A percentile compares a stretch with the other conserved stretches of the same genome.
Evolutionary conservation across 2,888 invertebrate species (phyloP).

Genomic region (Lasiommata megera): DNA sequence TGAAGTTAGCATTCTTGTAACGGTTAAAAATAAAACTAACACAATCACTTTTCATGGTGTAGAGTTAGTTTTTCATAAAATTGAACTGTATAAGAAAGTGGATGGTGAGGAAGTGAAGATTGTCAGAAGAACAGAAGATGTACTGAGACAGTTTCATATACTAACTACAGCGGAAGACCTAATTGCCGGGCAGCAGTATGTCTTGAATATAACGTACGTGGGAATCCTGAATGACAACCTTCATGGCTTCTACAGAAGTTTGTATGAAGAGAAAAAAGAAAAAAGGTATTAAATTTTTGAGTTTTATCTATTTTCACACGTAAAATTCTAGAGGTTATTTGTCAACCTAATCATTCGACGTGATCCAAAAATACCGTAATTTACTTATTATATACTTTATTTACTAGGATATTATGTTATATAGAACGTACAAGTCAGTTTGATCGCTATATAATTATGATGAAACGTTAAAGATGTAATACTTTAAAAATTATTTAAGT

Average conservation of each 20-base stretch:
- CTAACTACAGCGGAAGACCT: constrained; percentile 82
- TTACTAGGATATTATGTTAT: too few species aligned
- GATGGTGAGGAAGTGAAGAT: constrained; percentile 53
- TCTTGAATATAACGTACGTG: constrained; percentile 85
- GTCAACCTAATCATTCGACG: too few species aligned
- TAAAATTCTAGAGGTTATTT: too few species aligned
- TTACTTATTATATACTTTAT: too few species aligned
- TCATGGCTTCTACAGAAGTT: constrained; percentile 91
- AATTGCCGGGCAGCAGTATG: constrained; percentile 82
- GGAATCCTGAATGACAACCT: constrained; percentile 88
- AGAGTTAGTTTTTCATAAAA: constrained; percentile 84
- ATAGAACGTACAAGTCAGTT: too few species aligned
- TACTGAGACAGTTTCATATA: constrained; percentile 85
- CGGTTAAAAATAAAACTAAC: constrained; percentile 82
- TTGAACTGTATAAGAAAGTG: constrained; percentile 73
- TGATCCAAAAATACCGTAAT: too few species aligned
- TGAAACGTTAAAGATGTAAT: too few species aligned
- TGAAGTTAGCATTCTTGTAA: constrained; percentile 83
- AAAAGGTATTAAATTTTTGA: constrained; percentile 83
- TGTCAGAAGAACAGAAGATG: constrained; percentile 75
- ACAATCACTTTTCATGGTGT: constrained; percentile 89
- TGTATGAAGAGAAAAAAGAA: constrained; percentile 85
- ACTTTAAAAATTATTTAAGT: too few species aligned
- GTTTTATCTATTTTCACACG: too few species aligned
- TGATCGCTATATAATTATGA: too few species aligned